Conservation (phyloP, 1,140 invertebrate genomes). For the Drosophila nebulosa region DNA sequence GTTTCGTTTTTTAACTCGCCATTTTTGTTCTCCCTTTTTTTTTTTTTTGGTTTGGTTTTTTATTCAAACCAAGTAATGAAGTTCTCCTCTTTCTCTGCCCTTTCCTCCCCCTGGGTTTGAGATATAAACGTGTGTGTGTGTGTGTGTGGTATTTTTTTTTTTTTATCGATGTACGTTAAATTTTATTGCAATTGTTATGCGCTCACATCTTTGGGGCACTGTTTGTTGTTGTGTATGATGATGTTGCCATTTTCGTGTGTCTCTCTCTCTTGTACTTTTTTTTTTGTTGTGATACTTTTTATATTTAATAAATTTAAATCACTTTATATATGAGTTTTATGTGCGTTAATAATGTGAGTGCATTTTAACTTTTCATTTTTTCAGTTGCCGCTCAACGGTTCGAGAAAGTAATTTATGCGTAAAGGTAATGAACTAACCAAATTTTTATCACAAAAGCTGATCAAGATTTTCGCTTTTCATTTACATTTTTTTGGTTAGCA, state of each 20-base stretch:
- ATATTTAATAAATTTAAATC: constrained; percentile 80
- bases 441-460: constrained; percentile 27
- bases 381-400: background rate
- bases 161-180: constrained; percentile 79
- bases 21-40: constrained; percentile 2
- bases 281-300: constrained; percentile 49
- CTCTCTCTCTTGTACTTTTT: background rate
- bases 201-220: constrained; percentile 57
- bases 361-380: constrained; percentile 19
- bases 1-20: constrained; percentile 36
- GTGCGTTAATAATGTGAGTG: constrained; percentile 74
- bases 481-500: background rate
- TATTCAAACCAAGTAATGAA: constrained; percentile 75
- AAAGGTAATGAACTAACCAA: constrained; percentile 44
- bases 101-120: constrained; percentile 17
- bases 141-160: constrained; percentile 68
- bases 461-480: constrained; percentile 11
- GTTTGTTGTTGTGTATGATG: background rate
- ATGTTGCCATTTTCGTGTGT: background rate
- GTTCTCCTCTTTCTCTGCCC: constrained; percentile 44
- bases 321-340: constrained; percentile 79
- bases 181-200: constrained; percentile 78
- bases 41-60: constrained; percentile 38
- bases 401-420: constrained; percentile 46
- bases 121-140: constrained; percentile 44